Base-by-base conservation (phyloP, 1,140 invertebrate species). In the Gryon sp. region DNA sequence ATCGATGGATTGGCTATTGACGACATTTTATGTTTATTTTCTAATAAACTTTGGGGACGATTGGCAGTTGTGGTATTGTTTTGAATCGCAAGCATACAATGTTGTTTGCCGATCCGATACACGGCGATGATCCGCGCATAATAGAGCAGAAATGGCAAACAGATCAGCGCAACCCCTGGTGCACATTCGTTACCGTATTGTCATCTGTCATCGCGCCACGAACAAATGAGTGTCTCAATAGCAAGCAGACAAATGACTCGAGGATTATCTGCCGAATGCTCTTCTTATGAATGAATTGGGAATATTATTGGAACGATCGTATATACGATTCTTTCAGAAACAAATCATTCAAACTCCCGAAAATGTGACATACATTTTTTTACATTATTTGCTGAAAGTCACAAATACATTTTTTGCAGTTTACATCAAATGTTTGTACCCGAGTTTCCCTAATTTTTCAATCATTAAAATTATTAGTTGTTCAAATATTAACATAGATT, bases 71-170 rank as follows among this genome's bases (percentile, higher is more conserved):
- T 69, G 22, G 24, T 36, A 59, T 74, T 74, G 70, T 74, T 66
- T 74, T 66, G 43, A 46, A 60, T 74, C 53, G 53, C 22, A 28
- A 41, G 9, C 34, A 60, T 48, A 74, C 70, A 65, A 74, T 60
- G 43, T 79, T 83, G 80, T 80, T 82, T 75, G 69, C 32, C 16
- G 55, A 70, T 36, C 74, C 70, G 81, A 85, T 85, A 84, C 78
- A 84, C 75, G 81, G 79, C 81, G 84, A 87, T 88, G 82, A 88
- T 88, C 87, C 87, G 87, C 80, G 84, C 87, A 87, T 88, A 88
- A 88, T 88, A 85, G 86, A 80, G 82, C 80, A 82, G 82, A 83
- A 83, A 86, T 72, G 78, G 86, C 86, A 87, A 87, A 87, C 83
- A 87, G 82, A 87, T 83, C 76, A 63, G 76, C 75, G 75, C 55